Conservation (phyloP, 2,797 vertebrate species). For the Characodon lateralis region DNA sequence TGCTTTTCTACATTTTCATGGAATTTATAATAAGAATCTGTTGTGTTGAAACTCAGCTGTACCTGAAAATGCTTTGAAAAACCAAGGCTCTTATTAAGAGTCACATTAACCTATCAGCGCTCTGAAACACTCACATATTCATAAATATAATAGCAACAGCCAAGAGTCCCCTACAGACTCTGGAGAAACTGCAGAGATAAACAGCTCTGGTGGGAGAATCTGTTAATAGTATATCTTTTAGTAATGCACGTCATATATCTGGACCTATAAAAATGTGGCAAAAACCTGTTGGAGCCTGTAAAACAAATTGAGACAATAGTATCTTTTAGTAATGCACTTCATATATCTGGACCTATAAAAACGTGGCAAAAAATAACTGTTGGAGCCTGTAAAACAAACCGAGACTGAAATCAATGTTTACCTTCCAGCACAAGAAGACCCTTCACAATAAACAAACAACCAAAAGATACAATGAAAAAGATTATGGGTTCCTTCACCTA, state of each 20-base stretch:
- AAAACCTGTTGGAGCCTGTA: background rate
- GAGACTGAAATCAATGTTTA: too few relatives aligned
- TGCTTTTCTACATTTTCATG: constrained; percentile 5
- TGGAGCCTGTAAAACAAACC: background rate
- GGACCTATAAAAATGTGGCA: background rate
- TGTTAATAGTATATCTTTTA: background rate
- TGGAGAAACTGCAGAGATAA: background rate
- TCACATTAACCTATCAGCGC: background rate
- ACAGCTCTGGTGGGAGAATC: background rate
- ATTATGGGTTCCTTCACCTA: too few relatives aligned
- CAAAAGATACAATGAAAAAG: too few relatives aligned
- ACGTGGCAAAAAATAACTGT: background rate
- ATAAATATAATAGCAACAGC: too few relatives aligned
- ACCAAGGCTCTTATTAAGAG: background rate
- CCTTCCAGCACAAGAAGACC: too few relatives aligned
- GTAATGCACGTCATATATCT: background rate
- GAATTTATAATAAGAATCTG: constrained; percentile 41
- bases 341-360: background rate
- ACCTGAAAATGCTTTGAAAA: constrained; percentile 10
- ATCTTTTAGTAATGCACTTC: background rate
- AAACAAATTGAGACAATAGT: background rate
- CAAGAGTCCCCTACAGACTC: too few relatives aligned
- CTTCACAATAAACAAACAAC: too few relatives aligned
- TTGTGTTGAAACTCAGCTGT: constrained; percentile 13
- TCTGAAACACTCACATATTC: background rate